A percentile compares a stretch with the other conserved stretches of the same genome.
Conservation (phyloP, 2,797 vertebrate genomes). For the Synanceia verrucosa region DNA sequence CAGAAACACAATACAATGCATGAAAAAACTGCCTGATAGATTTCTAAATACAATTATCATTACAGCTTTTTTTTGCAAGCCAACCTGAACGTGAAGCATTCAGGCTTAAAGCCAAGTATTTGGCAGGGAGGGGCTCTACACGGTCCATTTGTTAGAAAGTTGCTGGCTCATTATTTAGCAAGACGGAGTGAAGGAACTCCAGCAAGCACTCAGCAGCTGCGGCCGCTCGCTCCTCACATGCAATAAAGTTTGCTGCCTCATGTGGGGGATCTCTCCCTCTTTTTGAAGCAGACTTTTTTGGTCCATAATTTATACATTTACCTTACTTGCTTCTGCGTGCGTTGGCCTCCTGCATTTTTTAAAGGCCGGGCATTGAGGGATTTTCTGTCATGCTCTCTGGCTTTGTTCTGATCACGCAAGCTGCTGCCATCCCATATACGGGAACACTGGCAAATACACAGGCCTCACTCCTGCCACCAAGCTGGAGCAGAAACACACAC, state of each 20-base stretch:
- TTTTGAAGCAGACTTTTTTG: conserved; percentile 79
- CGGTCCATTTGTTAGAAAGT: conserved; percentile 59
- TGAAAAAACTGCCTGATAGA: not conserved
- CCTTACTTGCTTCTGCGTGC: conserved; percentile 87
- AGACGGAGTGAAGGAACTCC: conserved; percentile 22
- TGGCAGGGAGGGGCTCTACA: conserved; percentile 20
- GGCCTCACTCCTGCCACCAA: conserved; percentile 54
- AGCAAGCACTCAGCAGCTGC: conserved; percentile 51
- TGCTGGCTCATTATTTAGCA: conserved; percentile 63
- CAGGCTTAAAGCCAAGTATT: conserved; percentile 49
- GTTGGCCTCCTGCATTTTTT: conserved; percentile 91
- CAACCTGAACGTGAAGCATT: not conserved
- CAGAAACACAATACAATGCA: not conserved
- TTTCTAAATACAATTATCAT: conserved; percentile 11
- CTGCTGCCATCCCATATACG: conserved; percentile 78
- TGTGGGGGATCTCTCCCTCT: conserved; percentile 82
- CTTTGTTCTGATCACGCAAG: conserved; percentile 90
- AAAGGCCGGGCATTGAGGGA: conserved; percentile 91
- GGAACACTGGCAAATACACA: conserved; percentile 61
- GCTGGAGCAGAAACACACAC: conserved; percentile 22
- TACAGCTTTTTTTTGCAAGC: not conserved
- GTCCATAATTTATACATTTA: conserved; percentile 85
- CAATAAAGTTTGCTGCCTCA: conserved; percentile 81
- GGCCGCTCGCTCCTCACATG: conserved; percentile 59
- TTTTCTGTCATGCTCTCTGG: conserved; percentile 87